Conservation (phyloP, 2,888 invertebrate genomes). For the Mechanitis messenoides region DNA sequence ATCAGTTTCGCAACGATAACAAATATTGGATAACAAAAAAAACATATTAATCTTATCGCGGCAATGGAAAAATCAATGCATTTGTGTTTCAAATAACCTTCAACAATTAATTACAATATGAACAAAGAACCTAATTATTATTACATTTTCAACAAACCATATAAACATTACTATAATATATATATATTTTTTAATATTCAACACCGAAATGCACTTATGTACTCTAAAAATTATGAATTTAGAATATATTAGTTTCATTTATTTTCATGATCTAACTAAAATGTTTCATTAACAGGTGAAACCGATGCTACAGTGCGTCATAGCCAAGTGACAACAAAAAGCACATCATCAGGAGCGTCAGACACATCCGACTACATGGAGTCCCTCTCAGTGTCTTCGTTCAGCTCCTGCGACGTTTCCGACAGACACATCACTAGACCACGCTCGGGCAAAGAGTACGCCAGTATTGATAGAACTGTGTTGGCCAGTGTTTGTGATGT, state of each 20-base stretch:
- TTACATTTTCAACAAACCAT: too few species aligned
- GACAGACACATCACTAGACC: slow-evolving; percentile 67
- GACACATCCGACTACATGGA: slow-evolving; percentile 86
- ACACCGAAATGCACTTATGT: too few species aligned
- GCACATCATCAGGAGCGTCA: slow-evolving; percentile 82
- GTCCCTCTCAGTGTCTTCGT: slow-evolving; percentile 82
- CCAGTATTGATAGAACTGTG: slow-evolving; percentile 58
- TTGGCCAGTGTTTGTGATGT: slow-evolving; percentile 35
- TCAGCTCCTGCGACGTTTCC: slow-evolving; percentile 80
- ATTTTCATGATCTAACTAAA: background rate
- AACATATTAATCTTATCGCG: background rate
- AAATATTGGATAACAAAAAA: background rate
- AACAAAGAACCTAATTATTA: too few species aligned
- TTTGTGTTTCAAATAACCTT: background rate
- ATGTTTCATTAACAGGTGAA: slow-evolving; percentile 49
- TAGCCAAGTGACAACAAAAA: slow-evolving; percentile 77
- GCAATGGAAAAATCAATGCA: background rate
- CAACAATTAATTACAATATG: background rate
- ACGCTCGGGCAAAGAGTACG: slow-evolving; percentile 67
- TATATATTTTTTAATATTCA: too few species aligned
- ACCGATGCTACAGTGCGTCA: slow-evolving; percentile 67
- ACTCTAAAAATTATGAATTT: too few species aligned
- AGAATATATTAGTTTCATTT: too few species aligned
- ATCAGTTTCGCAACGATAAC: background rate
- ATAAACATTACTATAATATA: too few species aligned